phyloP scores from a whole-genome alignment of 2,113 vertebrate species.

The Haemorhous mexicanus region DNA sequence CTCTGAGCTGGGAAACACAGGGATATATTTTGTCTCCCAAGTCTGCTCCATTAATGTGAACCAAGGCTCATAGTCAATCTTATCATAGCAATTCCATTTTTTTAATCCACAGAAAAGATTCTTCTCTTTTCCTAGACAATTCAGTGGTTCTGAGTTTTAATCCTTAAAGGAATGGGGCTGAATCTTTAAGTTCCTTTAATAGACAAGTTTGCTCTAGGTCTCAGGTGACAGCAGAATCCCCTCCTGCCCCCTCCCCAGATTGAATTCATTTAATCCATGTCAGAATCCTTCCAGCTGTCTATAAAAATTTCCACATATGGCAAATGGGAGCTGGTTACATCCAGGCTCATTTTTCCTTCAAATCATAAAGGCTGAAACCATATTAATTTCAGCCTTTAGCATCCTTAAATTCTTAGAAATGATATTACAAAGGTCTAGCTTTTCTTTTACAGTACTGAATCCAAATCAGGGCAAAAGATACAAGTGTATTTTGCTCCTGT shows the following conservation, averaged over 20 bases:
- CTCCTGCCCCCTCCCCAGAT: neutral
- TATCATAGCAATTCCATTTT: neutral
- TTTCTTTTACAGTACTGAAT: neutral
- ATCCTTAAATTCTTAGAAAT: neutral
- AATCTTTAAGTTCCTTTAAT: neutral
- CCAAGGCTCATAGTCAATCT: neutral
- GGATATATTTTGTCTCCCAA: neutral
- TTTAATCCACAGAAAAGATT: neutral
- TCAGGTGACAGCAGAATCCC: neutral
- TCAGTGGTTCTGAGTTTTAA: neutral
- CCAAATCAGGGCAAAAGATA: neutral
- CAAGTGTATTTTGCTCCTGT: neutral
- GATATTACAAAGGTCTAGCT: neutral
- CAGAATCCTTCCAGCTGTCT: neutral
- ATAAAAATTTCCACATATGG: neutral
- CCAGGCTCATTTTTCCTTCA: neutral
- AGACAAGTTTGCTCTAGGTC: neutral
- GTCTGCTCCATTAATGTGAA: neutral
- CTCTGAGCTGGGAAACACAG: neutral
- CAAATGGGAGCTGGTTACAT: neutral
- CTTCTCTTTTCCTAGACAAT: neutral
- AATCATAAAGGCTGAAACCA: neutral
- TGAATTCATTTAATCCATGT: neutral
- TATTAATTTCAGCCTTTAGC: neutral
- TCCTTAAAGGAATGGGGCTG: neutral